Evolutionary conservation across 2,797 vertebrate genomes (phyloP), one percentile per base, ranked within the genome.

Genomic region (Pseudomugil gertrudae): DNA sequence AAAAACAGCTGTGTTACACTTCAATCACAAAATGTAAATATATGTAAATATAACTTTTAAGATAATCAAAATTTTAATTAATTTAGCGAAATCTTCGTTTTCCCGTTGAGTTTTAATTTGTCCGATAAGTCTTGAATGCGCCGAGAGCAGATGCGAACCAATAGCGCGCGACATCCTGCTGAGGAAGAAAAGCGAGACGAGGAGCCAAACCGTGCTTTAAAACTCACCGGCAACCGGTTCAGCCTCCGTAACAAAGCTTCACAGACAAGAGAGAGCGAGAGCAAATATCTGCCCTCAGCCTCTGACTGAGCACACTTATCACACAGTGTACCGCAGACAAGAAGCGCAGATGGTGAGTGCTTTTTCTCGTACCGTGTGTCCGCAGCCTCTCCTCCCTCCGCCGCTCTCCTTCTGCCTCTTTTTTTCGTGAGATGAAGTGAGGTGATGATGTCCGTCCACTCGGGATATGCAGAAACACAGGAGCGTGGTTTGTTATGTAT

Each of bases 261-360:
- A 23, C 29, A 6, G 11, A 11, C 24, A 48, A 29, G 58, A 69
- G 79, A 69, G 83, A 78, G 81, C 85, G 65, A 82, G 57, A 35
- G 61, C 50, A 38, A 30, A 47, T 6, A 61, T 59, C 69, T 3
- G 3, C 71, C 24, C 79, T 48, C 72, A 65, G 63, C 30, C 29
- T 35, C 59, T 24, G 78, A 87, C 53, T 13, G 55, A 84, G 23
- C 59, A 60, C 81, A 64, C 56, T 24, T 35, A 59, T 45, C 77
- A 66, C 72, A 59, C 67, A 50, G 87, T 21, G 70, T 72, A 72
- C 65, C 69, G 63, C 69, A 80, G 74, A 89, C 62, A 65, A 84
- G 81, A 63, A 88, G 81, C 82, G 66, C 92, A 92, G 91, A 95
- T 95, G 94, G 94, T 95, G 87, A 94, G 94, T 89, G 71, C 3